Evolutionary conservation across 2,113 vertebrate genomes (phyloP).

Genomic region (Anarrhichthys ocellatus): DNA sequence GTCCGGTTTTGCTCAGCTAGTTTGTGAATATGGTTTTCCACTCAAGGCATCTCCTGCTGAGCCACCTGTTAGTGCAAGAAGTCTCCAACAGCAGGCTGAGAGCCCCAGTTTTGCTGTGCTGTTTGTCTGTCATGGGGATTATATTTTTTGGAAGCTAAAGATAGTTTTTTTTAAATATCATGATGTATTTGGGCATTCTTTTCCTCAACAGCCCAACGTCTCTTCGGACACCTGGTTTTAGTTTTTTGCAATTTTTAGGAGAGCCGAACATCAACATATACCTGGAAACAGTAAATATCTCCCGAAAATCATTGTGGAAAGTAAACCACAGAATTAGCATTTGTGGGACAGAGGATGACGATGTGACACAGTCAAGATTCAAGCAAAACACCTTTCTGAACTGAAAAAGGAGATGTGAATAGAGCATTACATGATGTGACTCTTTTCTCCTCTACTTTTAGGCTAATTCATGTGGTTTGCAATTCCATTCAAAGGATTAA

Average conservation of each 20-base stretch:
- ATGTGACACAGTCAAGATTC: neutral
- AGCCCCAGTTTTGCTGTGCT: neutral
- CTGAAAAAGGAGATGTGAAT: neutral
- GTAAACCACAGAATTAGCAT: slow-evolving; percentile 5
- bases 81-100: slow-evolving; percentile 5
- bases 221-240: neutral
- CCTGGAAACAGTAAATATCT: neutral
- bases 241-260: neutral
- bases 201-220: neutral
- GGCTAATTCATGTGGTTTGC: slow-evolving; percentile 71
- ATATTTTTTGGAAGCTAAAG: neutral
- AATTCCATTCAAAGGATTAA: slow-evolving; percentile 75
- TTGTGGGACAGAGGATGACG: neutral
- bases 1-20: slow-evolving; percentile 8
- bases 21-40: slow-evolving; percentile 23
- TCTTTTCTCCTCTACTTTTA: slow-evolving; percentile 55
- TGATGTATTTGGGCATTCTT: neutral
- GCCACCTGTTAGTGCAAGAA: neutral
- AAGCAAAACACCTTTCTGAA: slow-evolving; percentile 28
- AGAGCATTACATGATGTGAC: slow-evolving; percentile 25
- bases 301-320: neutral
- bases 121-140: neutral
- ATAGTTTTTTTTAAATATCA: neutral
- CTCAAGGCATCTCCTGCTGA: slow-evolving; percentile 12
- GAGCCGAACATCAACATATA: slow-evolving; percentile 3